Conservation (phyloP, 2,888 invertebrate genomes). For the Gastracanthus pulcherrimus region DNA sequence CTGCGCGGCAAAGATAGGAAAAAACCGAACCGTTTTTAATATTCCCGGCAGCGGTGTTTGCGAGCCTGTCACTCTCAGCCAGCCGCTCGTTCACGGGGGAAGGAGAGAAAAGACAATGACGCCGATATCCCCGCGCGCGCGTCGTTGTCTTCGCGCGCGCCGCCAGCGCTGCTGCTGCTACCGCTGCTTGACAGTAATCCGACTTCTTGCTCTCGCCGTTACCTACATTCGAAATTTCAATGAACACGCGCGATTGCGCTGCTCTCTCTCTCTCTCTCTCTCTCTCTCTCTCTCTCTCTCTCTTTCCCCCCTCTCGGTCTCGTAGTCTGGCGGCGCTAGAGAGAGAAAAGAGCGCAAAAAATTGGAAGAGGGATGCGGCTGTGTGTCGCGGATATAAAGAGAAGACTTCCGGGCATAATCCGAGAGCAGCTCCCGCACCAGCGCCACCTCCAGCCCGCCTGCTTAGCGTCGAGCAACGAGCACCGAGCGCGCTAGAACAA, state of each 20-base stretch:
- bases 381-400: slow-evolving; percentile 38
- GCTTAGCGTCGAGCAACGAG: too few relatives aligned
- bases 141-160: slow-evolving; percentile 14
- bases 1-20: too few relatives aligned
- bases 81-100: slow-evolving; percentile 27
- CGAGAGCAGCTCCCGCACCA: too few relatives aligned
- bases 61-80: slow-evolving; percentile 68
- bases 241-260: slow-evolving; percentile 14
- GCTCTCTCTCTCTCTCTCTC: too few relatives aligned
- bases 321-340: neutral
- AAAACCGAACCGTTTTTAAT: slow-evolving; percentile 72
- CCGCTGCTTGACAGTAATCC: slow-evolving; percentile 6
- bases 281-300: too few relatives aligned
- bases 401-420: slow-evolving; percentile 75
- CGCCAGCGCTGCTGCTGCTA: neutral
- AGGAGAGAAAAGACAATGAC: slow-evolving; percentile 37
- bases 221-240: slow-evolving; percentile 41
- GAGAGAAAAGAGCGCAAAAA: slow-evolving; percentile 11
- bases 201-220: neutral
- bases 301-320: too few relatives aligned
- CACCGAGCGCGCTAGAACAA: slow-evolving; percentile 73
- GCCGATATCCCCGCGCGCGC: neutral
- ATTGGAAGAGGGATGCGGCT: neutral
- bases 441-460: too few relatives aligned
- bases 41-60: slow-evolving; percentile 72